A percentile compares a stretch with the other conserved stretches of the same genome.
These are phyloP conservation scores for Chydorus sphaericus DNA, from an alignment of 2,888 invertebrate genomes.

Conservation along the genomic window DNA sequence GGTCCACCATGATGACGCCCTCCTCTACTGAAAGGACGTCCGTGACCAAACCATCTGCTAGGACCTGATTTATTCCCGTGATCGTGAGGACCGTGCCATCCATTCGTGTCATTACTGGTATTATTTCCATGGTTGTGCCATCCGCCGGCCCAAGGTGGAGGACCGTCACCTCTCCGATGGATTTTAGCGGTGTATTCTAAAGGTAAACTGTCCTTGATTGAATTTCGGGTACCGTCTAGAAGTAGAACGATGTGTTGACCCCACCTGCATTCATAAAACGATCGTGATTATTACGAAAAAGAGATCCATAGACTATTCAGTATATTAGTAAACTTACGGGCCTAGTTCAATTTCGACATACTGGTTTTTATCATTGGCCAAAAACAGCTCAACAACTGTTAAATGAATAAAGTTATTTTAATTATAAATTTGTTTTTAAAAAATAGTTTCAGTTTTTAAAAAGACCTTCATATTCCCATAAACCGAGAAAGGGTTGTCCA, in stretches of 20 bases:
- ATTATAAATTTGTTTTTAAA: background rate
- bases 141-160: no score
- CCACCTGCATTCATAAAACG: slow-evolving; percentile 23
- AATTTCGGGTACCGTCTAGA: slow-evolving; percentile 30
- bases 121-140: no score
- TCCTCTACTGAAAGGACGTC: no score
- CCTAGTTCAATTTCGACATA: slow-evolving; percentile 13
- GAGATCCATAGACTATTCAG: background rate
- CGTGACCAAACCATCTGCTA: no score
- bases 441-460: background rate
- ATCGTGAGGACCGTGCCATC: no score
- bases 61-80: no score
- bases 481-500: slow-evolving; percentile 8
- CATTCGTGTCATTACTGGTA: no score
- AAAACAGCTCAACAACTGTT: slow-evolving; percentile 8
- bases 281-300: background rate
- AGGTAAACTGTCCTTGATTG: slow-evolving; percentile 28
- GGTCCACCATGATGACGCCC: no score
- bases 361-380: slow-evolving; percentile 2
- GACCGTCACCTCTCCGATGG: slow-evolving; percentile 16
- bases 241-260: slow-evolving; percentile 32
- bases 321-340: background rate
- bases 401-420: background rate
- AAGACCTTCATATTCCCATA: slow-evolving; percentile 10
- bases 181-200: slow-evolving; percentile 24